A percentile compares a stretch with the other conserved stretches of the same genome.
phyloP scores from a whole-genome alignment of 2,113 vertebrate species.

The Desmodus rotundus region DNA sequence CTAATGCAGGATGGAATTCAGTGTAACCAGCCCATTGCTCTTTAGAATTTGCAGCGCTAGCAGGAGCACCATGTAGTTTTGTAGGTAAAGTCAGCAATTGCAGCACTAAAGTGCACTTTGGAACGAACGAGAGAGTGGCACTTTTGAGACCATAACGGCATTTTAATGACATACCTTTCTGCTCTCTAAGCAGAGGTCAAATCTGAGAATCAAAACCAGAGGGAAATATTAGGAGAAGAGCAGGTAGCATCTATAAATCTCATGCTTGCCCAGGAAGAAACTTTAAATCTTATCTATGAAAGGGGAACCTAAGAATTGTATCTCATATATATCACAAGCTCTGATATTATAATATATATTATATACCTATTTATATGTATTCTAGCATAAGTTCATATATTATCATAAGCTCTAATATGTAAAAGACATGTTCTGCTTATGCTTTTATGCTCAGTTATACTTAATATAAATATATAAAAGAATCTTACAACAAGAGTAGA shows the following conservation, averaged over 20 bases:
- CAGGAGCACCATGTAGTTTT: slow-evolving; percentile 51
- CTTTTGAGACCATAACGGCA: slow-evolving; percentile 56
- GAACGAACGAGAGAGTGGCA: slow-evolving; percentile 10
- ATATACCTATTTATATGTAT: background rate
- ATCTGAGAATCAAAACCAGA: slow-evolving; percentile 39
- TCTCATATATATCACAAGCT: background rate
- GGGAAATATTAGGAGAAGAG: slow-evolving; percentile 29
- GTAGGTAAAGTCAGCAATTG: slow-evolving; percentile 71
- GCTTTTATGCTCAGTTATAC: background rate
- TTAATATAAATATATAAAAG: background rate
- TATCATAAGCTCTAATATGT: background rate
- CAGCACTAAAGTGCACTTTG: slow-evolving; percentile 32
- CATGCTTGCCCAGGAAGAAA: background rate
- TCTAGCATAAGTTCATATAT: background rate
- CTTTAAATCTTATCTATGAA: background rate
- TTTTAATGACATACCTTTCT: slow-evolving; percentile 60
- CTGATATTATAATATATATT: background rate
- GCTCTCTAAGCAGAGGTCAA: slow-evolving; percentile 58
- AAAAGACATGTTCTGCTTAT: background rate
- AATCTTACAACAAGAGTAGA: background rate
- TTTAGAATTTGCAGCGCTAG: slow-evolving; percentile 62
- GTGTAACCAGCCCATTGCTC: slow-evolving; percentile 59
- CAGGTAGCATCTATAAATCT: background rate
- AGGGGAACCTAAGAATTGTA: background rate
- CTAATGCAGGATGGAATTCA: slow-evolving; percentile 1